Evolutionary conservation across 2,888 invertebrate species (phyloP).

Genomic region (Polietes domitor): DNA sequence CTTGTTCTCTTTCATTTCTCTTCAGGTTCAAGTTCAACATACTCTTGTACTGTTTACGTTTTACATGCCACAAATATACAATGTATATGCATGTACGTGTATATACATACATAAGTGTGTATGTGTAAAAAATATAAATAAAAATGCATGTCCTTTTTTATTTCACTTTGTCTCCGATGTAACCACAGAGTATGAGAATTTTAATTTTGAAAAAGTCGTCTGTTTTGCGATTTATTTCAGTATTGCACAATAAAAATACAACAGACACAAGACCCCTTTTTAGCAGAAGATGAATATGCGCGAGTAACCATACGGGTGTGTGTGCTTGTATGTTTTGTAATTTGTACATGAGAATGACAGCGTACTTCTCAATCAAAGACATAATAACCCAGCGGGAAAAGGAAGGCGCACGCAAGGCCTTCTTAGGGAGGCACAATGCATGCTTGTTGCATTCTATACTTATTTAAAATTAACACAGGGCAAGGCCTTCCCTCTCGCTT

Average conservation of each 20-base stretch:
- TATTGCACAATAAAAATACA: slow-evolving; percentile 23
- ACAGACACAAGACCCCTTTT: neutral
- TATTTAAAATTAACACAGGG: too few species aligned
- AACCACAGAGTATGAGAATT: neutral
- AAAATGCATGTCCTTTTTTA: slow-evolving; percentile 25
- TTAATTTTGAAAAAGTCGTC: neutral
- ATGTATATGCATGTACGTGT: neutral
- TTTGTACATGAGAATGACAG: neutral
- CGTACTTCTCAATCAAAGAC: slow-evolving; percentile 42
- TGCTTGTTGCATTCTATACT: too few species aligned
- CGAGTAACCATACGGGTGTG: neutral
- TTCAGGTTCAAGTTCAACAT: slow-evolving; percentile 39
- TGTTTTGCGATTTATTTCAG: slow-evolving; percentile 16
- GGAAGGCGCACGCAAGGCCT: too few species aligned
- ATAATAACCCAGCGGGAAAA: too few species aligned
- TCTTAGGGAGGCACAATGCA: too few species aligned
- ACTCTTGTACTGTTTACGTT: neutral
- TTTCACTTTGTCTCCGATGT: slow-evolving; percentile 6
- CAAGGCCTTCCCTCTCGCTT: too few species aligned
- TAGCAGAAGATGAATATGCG: slow-evolving; percentile 6
- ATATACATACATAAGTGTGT: slow-evolving; percentile 17
- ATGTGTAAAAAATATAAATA: slow-evolving; percentile 3
- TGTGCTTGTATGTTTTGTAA: neutral
- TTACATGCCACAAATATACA: too few species aligned
- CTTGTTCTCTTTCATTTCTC: neutral